phyloP scores from a whole-genome alignment of 2,888 invertebrate genomes.

The Eucera pruinosa region DNA sequence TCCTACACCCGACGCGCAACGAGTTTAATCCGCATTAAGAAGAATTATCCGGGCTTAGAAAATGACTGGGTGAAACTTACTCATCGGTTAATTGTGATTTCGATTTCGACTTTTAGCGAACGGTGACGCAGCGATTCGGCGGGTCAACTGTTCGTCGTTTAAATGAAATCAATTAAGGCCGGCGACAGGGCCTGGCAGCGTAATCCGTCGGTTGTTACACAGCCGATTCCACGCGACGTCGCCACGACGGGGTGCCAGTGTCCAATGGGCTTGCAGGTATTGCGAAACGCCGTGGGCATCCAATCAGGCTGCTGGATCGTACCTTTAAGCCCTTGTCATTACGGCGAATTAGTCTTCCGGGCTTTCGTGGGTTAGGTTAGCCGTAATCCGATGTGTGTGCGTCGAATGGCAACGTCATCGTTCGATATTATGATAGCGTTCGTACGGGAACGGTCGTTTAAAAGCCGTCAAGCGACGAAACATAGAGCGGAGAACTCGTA shows the following conservation, averaged over 20 bases:
- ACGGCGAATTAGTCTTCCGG: conserved; percentile 73
- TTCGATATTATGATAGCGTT: conserved; percentile 63
- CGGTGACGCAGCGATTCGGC: conserved; percentile 45
- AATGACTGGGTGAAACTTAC: conserved; percentile 12
- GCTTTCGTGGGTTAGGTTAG: conserved; percentile 59
- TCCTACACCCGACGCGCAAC: background rate
- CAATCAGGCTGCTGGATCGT: conserved; percentile 72
- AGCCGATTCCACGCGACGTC: conserved; percentile 69
- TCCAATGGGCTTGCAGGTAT: conserved; percentile 72
- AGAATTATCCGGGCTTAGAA: background rate
- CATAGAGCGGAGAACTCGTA: too few species aligned
- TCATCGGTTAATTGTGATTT: background rate
- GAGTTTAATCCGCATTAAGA: background rate
- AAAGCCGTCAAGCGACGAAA: conserved; percentile 19
- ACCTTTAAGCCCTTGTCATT: conserved; percentile 75
- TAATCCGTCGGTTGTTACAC: conserved; percentile 72
- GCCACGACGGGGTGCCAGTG: conserved; percentile 70
- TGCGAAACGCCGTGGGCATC: conserved; percentile 77
- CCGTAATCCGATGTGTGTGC: conserved; percentile 65
- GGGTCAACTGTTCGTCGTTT: conserved; percentile 68
- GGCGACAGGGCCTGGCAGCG: conserved; percentile 64
- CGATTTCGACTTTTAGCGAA: conserved; percentile 38
- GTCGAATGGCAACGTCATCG: conserved; percentile 67
- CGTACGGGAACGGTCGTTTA: conserved; percentile 3
- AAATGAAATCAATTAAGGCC: conserved; percentile 77